A percentile compares a stretch with the other conserved stretches of the same genome.
Conservation (phyloP, 64 coral and sea anemone genomes). For the Montipora capricornis region DNA sequence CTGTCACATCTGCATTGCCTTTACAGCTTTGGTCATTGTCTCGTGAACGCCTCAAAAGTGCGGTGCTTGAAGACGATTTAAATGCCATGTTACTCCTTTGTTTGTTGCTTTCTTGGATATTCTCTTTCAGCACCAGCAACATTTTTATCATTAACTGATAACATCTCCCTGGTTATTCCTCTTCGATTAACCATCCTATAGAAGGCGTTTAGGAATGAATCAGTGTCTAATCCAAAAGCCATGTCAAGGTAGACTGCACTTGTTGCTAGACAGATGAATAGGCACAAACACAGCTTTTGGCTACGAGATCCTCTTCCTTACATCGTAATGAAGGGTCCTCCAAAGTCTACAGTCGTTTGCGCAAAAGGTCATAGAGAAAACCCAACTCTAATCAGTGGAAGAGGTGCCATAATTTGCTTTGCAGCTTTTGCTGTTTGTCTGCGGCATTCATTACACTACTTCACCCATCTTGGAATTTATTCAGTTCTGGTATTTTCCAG, state of each 20-base stretch:
- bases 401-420: too few species aligned
- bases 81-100: background rate
- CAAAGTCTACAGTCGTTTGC: background rate
- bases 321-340: background rate
- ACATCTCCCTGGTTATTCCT: background rate
- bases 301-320: background rate
- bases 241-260: background rate
- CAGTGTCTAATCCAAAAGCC: background rate
- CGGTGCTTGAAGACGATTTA: slow-evolving; percentile 13
- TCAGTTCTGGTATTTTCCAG: too few species aligned
- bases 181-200: slow-evolving; percentile 5
- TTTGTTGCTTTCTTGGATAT: too few species aligned
- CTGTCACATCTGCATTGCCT: slow-evolving; percentile 73
- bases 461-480: too few species aligned
- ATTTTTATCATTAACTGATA: background rate
- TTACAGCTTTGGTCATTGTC: background rate
- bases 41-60: slow-evolving; percentile 6
- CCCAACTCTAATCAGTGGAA: too few species aligned
- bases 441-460: too few species aligned
- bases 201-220: background rate
- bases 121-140: background rate
- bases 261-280: background rate
- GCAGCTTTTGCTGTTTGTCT: too few species aligned
- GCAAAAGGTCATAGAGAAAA: too few species aligned
- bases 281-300: background rate